A percentile compares a stretch with the other conserved stretches of the same genome.
Evolutionary conservation across 2,797 vertebrate genomes (phyloP).

Genomic region (Okamejei kenojei): DNA sequence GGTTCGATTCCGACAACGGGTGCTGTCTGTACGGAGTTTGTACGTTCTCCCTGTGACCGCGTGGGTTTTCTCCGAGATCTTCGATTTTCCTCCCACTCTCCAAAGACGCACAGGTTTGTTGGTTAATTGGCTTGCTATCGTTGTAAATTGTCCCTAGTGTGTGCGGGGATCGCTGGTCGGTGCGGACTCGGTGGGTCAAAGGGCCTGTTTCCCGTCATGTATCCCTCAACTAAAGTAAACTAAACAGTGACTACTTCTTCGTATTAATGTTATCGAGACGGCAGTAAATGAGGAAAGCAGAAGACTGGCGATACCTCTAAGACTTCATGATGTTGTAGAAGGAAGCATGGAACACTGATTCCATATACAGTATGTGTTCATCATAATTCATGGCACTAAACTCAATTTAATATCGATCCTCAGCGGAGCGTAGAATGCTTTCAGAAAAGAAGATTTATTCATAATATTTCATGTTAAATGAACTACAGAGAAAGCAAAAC

Average conservation of each 20-base stretch:
- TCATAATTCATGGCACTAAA: neutral
- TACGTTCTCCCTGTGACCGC: no score
- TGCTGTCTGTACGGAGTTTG: no score
- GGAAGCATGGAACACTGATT: neutral
- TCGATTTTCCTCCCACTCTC: no score
- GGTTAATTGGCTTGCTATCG: no score
- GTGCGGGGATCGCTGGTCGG: no score
- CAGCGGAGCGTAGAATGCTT: neutral
- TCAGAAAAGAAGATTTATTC: neutral
- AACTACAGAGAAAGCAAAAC: neutral
- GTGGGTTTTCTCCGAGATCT: no score
- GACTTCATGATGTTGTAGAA: neutral
- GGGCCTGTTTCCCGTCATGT: no score
- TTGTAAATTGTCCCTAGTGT: no score
- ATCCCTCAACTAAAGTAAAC: no score
- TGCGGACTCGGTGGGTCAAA: no score
- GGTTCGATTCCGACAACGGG: no score
- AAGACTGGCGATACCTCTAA: neutral
- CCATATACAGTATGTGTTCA: neutral
- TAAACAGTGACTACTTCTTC: neutral
- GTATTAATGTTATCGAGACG: neutral
- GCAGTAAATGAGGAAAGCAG: neutral
- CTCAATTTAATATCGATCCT: conserved; percentile 2
- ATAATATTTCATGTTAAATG: neutral
- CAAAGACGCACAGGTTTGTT: no score